Evolutionary conservation across 37 sponge, comb jelly and placozoan species (phyloP), one percentile per base, ranked within the genome.

Genomic region (Crambe crambe): DNA sequence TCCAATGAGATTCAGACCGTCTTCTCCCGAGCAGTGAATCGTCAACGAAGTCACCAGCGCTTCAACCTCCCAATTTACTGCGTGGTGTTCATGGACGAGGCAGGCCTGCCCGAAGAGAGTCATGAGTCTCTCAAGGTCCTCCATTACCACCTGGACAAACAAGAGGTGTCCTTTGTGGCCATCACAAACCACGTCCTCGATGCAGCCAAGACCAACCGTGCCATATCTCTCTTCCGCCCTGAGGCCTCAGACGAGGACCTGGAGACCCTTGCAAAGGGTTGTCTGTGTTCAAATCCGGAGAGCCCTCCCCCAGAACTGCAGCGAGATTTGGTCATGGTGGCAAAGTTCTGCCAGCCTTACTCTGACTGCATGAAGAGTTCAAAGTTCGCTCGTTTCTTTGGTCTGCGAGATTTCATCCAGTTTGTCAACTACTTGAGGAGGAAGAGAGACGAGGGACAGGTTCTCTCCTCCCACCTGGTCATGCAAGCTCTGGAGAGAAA

Each of bases 11-110:
- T 96, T 12, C 88, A 96, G 41, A 92, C 89, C 0, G 93, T 96
- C 0, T 96, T 96, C 61, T 72, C 78, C 56, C 81, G 93, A 58
- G 93, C 96, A 2, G 75, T 89, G 63, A 86, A 87, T 39, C 77
- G 96, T 26, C 96, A 96, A 54, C 74, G 80, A 2, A 83, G 80
- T 25, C 85, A 88, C 43, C 30, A 29, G 0, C n/a, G 42, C 29
- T 80, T 84, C 71, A 77, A 79, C 20, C 70, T 89, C n/a, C 90
- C 87, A 5, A 81, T 87, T 47, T 81, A 90, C 51, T 90, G 90
- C 75, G 91, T 93, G 71, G 97, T 96, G 67, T 96, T 96, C 58
- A 93, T 96, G 91, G 97, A 96, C 62, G 97, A 92, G 75, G 97
- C 97, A 4, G 97, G 94, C 18, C 83, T 96, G 0, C 94, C 97